Base-by-base conservation (phyloP, 2,797 vertebrate genomes). In the Pempheris klunzingeri region DNA sequence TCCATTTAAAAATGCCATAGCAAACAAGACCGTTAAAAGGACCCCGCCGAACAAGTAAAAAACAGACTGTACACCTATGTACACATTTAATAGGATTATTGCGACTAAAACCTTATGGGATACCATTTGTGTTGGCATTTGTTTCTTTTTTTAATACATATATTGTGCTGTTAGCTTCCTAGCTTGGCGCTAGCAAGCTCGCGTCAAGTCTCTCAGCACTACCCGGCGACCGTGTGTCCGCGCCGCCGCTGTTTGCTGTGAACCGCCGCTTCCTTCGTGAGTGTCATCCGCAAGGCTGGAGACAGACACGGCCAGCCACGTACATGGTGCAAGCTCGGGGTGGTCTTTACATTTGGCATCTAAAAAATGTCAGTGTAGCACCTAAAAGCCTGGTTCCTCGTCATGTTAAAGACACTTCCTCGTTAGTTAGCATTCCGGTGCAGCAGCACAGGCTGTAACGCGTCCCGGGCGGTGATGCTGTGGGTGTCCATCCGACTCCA, bases 1-100 rank as follows among this genome's bases (percentile, higher is more conserved):
- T 86, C 96, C 97, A 43, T 96, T 96, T 76, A 97, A 72, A 86
- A 96, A 96, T 67, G 96, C 96, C 97, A 98, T 97, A 79, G 94
- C 94, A 85, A 90, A 86, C 59, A 93, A 26, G 50, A 77, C 81
- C 13, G 93, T 92, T 60, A 94, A 70, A 72, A 94, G 80, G 64
- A 92, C 92, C 34, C 92, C 89, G 71, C 92, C 90, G 85, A 92
- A 91, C 17, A 94, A 83, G 84, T 89, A 93, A 15, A 85, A 83
- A 70, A 90, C 68, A 1, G 90, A 94, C 92, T 94, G 94, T 78
- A 93, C 91, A 69, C 92, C 87, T 74, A 93, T 87, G 57, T 93
- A 93, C 89, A 93, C 82, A 81, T 92, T 91, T 9, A 94, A 44
- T 52, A 94, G 24, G 85, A 94, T 80, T 79, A 94, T 84, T 88